Percentiles rank a stretch among this genome's conserved stretches.
Evolutionary conservation across 2,113 vertebrate species (phyloP).

Genomic region (Leptodactylus fuscus): DNA sequence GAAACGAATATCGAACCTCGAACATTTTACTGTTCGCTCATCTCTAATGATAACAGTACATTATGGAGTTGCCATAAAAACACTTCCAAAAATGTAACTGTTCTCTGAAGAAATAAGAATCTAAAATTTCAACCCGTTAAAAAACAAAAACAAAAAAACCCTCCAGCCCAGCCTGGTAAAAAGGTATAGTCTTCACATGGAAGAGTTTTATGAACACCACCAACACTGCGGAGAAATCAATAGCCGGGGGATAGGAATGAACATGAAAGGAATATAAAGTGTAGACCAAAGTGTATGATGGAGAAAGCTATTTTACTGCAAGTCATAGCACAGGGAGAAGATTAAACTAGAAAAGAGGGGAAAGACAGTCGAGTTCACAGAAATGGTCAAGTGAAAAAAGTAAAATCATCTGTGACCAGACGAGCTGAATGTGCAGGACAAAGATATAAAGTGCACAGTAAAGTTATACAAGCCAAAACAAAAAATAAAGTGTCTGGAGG

Average conservation of each 20-base stretch:
- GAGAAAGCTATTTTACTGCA: constrained; percentile 37
- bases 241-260: constrained; percentile 50
- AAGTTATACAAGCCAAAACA: constrained; percentile 18
- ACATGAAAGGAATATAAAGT: constrained; percentile 47
- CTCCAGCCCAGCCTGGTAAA: background rate
- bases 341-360: constrained; percentile 19
- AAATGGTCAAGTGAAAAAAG: constrained; percentile 25
- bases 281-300: constrained; percentile 39
- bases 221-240: constrained; percentile 24
- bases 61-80: background rate
- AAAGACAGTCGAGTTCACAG: constrained; percentile 5
- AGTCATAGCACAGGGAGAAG: constrained; percentile 25
- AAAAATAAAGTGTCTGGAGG: background rate
- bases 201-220: constrained; percentile 39
- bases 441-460: constrained; percentile 31
- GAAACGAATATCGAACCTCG: too few relatives aligned
- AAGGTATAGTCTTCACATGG: constrained; percentile 5
- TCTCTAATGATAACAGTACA: background rate
- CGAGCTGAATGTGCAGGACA: constrained; percentile 19
- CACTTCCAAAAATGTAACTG: too few relatives aligned
- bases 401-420: constrained; percentile 33
- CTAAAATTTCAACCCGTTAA: background rate
- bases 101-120: too few relatives aligned
- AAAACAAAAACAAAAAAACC: background rate
- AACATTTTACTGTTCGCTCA: too few relatives aligned